Evolutionary conservation across 2,113 vertebrate genomes (phyloP), one percentile per base, ranked within the genome.

Genomic region (Psammodynastes pulverulentus): DNA sequence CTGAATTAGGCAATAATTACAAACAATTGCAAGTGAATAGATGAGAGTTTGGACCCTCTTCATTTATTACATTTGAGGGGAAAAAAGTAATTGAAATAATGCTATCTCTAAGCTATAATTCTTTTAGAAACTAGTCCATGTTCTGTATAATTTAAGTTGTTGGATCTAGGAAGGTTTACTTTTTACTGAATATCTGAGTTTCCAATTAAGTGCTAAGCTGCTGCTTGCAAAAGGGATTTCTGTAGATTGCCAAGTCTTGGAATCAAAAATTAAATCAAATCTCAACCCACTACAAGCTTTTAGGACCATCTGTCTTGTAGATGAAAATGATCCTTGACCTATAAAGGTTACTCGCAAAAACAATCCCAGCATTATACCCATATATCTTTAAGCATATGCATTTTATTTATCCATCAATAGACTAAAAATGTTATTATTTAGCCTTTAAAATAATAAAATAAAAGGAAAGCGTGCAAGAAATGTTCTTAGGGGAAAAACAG

Each of bases 151-250:
- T 96, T 97, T 96, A 90, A 56, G 85, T 72, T 93, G 53, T 92
- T 94, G 92, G 92, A 95, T 93, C 91, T 94, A 52, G 54, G 34
- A 86, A 97, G 52, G 86, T 86, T 96, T 94, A 96, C 92, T 94
- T 95, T 97, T 88, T 88, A 94, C 84, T 94, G 95, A 96, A 96
- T 97, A 96, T 96, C 94, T 1, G 7, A 89, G 62, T 95, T 92
- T 54, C 90, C 72, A 95, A 95, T 97, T 97, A 96, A 95, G 95
- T 91, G 89, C 93, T 94, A 94, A 96, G 91, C 91, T 93, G 19
- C 0, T 54, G 86, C 94, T 96, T 97, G 89, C 92, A 92, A 94
- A 88, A 90, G 3, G 3, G 86, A 93, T 92, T 96, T 91, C 15
- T 93, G 84, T 93, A 93, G 91, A 92, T 94, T 95, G 89, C 90